Base-by-base conservation (phyloP, 2,113 vertebrate species). In the Neofelis nebulosa region DNA sequence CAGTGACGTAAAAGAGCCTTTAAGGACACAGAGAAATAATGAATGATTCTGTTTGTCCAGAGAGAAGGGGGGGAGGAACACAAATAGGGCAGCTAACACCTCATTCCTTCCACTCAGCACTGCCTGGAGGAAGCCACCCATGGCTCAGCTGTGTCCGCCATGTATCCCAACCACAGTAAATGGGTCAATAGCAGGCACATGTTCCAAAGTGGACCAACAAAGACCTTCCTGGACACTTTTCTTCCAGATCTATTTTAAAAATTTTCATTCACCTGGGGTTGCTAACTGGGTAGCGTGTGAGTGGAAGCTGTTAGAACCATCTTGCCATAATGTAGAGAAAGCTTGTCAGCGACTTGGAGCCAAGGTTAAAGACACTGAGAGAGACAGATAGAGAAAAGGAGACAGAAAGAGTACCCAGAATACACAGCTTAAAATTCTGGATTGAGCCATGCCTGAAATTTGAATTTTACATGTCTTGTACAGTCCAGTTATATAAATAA, bases 131-230 rank as follows among this genome's bases (percentile, higher is more conserved):
- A 52, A 11, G 27, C 19, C 41, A 23, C 25, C 41, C 21, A 8
- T 2, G 41, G 31, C 57, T 38, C 63, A 18, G 23, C 4, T 1
- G 7, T 19, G 15, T 31, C n/a, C 1, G 38, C 4, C 27, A 4
- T 14, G 6, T 14, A 65, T 16, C 41, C 57, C 29, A 69, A 48
- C 29, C 23, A 3, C 33, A 61, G 82, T 3, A 27, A 45, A 41
- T 21, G 29, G 9, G 52, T 45, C 83, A 68, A 63, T 15, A 89
- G 55, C 48, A 84, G 65, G 15, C 16, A 71, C 1, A 2, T 29
- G 45, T 50, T 52, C 0, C 7, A 27, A 66, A 48, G 25, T 27
- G 27, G 61, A 18, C 11, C 45, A 71, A 55, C 14, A 31, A 38
- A 4, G 33, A 38, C 55, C 38, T 79, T 80, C 29, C 74, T 19